A percentile compares a stretch with the other conserved stretches of the same genome.
Evolutionary conservation across 1,140 invertebrate genomes (phyloP).

Genomic region (Drosophila pandora): DNA sequence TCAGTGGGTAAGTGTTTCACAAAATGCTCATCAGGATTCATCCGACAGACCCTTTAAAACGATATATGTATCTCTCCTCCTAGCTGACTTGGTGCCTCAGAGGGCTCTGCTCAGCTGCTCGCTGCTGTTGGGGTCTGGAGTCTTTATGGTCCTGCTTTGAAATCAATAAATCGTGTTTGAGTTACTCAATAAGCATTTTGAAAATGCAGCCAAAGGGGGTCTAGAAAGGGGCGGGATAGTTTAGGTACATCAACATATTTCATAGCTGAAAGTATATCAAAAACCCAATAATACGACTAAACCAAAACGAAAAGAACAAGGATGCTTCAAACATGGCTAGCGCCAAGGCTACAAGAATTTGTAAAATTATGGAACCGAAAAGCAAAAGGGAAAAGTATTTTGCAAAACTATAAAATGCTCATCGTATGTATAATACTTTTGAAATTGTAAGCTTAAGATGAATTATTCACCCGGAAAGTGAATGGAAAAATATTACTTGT

Average conservation of each 20-base stretch:
- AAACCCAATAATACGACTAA: constrained; percentile 30
- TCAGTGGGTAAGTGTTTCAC: constrained; percentile 59
- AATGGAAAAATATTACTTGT: constrained; percentile 16
- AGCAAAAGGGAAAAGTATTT: constrained; percentile 23
- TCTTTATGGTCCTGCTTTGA: constrained; percentile 54
- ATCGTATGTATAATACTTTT: constrained; percentile 65
- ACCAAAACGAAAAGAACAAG: constrained; percentile 15
- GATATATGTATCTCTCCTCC: constrained; percentile 11
- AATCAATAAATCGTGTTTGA: constrained; percentile 64
- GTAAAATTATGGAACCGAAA: constrained; percentile 36
- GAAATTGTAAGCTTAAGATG: constrained; percentile 34
- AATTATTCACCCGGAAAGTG: neutral
- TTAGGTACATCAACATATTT: constrained; percentile 55
- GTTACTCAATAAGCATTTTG: constrained; percentile 62
- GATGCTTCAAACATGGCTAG: constrained; percentile 48
- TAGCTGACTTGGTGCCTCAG: constrained; percentile 39
- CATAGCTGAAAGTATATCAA: constrained; percentile 55
- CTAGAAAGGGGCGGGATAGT: constrained; percentile 48
- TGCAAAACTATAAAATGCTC: constrained; percentile 65
- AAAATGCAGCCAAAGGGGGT: constrained; percentile 80
- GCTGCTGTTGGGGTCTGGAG: constrained; percentile 45
- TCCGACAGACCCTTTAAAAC: neutral
- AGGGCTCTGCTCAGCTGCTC: constrained; percentile 27
- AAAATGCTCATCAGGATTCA: neutral
- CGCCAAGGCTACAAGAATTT: constrained; percentile 43